Base-by-base conservation (phyloP, 2,113 vertebrate genomes). In the Atlantisia rogersi region DNA sequence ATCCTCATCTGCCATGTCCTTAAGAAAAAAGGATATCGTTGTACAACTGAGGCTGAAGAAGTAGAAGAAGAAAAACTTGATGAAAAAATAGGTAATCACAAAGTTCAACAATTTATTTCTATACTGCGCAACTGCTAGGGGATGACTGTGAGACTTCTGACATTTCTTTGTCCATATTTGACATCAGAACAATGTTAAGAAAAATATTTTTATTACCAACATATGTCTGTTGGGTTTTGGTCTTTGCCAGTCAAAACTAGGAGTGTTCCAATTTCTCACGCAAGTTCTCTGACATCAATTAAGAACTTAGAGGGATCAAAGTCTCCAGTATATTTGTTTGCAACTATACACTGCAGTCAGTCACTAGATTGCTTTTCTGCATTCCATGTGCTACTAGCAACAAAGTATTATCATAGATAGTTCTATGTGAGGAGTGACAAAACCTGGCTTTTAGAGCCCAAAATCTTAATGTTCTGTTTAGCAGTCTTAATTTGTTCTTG, bases 1-100 rank as follows among this genome's bases (percentile, higher is more conserved):
- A 98, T 99, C 79, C 96, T 99, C 40, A 98, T 99, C 98, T 99
- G 99, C 90, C 99, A 99, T 80, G 86, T 99, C 76, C 97, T 99
- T 73, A 99, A 99, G 98, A 99, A 98, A 94, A 99, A 99, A 92
- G 99, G 99, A 59, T 99, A 99, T 96, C 98, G 99, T 31, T 99
- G 99, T 97, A 99, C 99, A 37, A 99, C 99, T 1, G 98, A 99
- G 82, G 97, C 98, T 1, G 98, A 99, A 75, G 95, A 98, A 58
- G 96, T 91, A 31, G 98, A 98, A 56, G 98, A 97, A 15, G 98
- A 98, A 67, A 98, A 98, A 60, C 96, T 98, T 77, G 98, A 98
- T 75, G 97, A 98, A 94, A 98, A 98, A 50, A 98, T 98, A 98
- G 99, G 99, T 99, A 97, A 96, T 46, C 42, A 35, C 17, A 15